Percentiles rank a stretch among this genome's conserved stretches.
These are phyloP conservation scores for Pangasius larnaudii DNA, from an alignment of 2,797 vertebrate genomes.

Conservation along the genomic window DNA sequence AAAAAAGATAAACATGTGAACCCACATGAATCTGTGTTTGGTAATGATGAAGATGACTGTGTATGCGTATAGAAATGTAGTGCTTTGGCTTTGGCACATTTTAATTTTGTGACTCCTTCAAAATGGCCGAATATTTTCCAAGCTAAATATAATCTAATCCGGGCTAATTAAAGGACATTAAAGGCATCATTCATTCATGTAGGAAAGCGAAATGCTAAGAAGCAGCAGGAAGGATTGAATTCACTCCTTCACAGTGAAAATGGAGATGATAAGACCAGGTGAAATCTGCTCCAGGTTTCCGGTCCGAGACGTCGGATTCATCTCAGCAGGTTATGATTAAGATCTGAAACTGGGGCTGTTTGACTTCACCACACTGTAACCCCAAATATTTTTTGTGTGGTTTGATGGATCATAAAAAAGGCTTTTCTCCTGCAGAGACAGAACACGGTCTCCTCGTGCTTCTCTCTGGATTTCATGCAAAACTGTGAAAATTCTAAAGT, in stretches of 20 bases:
- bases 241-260: not conserved
- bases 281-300: not conserved
- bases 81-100: not conserved
- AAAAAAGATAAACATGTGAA: not conserved
- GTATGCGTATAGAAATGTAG: not conserved
- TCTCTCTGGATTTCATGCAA: slow-evolving; percentile 44
- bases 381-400: not conserved
- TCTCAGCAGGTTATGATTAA: not conserved
- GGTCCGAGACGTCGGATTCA: not conserved
- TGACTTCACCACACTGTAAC: not conserved
- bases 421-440: not conserved
- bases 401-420: not conserved
- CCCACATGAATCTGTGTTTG: not conserved
- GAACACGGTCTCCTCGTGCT: not conserved
- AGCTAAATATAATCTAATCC: not conserved
- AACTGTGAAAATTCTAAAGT: slow-evolving; percentile 32
- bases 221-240: not conserved
- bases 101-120: not conserved
- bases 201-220: not conserved
- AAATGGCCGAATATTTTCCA: not conserved
- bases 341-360: not conserved
- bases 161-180: not conserved
- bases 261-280: not conserved
- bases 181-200: not conserved
- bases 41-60: not conserved